phyloP scores from a whole-genome alignment of 2,113 vertebrate genomes.

The Protobothrops mucrosquamatus region DNA sequence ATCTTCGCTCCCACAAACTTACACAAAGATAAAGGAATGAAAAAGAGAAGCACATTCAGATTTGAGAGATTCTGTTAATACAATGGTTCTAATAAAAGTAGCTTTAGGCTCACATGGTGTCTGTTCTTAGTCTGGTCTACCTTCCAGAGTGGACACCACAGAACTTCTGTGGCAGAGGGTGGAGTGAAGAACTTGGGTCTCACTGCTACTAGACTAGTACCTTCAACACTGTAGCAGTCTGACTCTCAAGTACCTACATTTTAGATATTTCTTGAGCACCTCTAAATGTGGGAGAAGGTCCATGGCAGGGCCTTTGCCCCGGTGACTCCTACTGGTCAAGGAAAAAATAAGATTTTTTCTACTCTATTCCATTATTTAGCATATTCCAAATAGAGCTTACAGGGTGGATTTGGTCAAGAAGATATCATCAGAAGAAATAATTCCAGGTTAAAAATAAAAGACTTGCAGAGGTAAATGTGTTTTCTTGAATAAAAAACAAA shows the following conservation, averaged over 20 bases:
- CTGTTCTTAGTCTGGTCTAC: background rate
- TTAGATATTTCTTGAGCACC: background rate
- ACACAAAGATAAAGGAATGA: background rate
- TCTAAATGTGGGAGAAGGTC: background rate
- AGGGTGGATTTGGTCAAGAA: background rate
- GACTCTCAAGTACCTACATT: background rate
- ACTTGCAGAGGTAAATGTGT: background rate
- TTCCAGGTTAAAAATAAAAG: background rate
- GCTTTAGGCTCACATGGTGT: no score
- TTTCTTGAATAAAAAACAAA: background rate
- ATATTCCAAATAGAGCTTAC: background rate
- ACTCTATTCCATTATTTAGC: background rate
- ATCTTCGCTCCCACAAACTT: background rate
- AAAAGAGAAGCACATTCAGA: background rate
- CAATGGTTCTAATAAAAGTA: background rate
- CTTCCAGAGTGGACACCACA: background rate
- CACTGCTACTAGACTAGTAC: background rate
- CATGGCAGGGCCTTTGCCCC: background rate
- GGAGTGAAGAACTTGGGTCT: background rate
- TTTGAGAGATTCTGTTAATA: background rate
- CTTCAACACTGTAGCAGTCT: background rate
- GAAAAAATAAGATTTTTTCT: background rate
- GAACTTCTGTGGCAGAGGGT: background rate
- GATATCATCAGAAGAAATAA: background rate
- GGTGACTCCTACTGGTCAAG: background rate